phyloP scores from a whole-genome alignment of 2,888 invertebrate genomes.

The Callimorpha dominula region DNA sequence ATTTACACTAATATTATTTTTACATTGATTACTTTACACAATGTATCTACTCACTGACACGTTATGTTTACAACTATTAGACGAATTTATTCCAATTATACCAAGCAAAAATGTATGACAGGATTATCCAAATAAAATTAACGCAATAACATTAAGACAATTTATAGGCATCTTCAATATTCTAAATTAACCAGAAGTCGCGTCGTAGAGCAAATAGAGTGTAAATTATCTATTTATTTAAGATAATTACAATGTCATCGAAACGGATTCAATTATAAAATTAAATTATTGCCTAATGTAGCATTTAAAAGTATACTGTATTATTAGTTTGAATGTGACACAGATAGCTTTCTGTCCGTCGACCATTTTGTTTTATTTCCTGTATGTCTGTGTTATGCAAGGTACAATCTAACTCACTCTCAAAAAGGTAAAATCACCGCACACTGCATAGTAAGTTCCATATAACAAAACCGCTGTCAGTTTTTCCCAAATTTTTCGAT shows the following conservation, averaged over 20 bases:
- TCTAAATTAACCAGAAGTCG: constrained; percentile 23
- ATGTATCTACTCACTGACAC: background rate
- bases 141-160: constrained; percentile 36
- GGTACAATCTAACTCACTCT: too few species aligned
- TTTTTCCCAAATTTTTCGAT: too few species aligned
- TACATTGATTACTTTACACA: too few species aligned
- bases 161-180: constrained; percentile 35
- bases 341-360: too few species aligned
- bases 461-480: too few species aligned
- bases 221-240: constrained; percentile 5
- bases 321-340: too few species aligned
- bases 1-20: too few species aligned
- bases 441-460: too few species aligned
- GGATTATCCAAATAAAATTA: constrained; percentile 37
- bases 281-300: background rate
- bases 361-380: too few species aligned
- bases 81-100: constrained; percentile 36
- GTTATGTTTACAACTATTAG: constrained; percentile 38
- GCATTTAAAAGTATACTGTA: too few species aligned
- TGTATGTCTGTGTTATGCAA: too few species aligned
- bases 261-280: background rate
- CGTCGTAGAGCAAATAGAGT: constrained; percentile 12
- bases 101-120: constrained; percentile 36
- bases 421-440: too few species aligned
- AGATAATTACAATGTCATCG: background rate